Conservation (phyloP, 2,888 invertebrate species). For the Noctua fimbriata region DNA sequence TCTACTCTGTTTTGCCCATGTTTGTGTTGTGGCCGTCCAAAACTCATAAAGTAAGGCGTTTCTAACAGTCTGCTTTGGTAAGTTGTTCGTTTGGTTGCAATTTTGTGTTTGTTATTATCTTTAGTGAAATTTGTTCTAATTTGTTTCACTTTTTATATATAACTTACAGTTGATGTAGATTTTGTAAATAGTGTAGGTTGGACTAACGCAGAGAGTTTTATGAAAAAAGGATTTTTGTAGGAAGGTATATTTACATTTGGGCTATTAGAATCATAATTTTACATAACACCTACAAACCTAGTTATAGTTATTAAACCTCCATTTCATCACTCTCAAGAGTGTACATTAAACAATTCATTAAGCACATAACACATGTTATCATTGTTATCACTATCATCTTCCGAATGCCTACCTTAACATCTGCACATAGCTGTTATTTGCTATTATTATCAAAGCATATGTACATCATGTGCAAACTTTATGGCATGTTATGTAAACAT, state of each 20-base stretch:
- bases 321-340: constrained; percentile 15
- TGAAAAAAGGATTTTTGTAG: background rate
- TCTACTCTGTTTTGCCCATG: constrained; percentile 78
- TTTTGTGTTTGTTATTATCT: constrained; percentile 5
- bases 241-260: background rate
- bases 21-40: constrained; percentile 80
- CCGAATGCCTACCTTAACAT: constrained; percentile 27
- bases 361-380: constrained; percentile 19
- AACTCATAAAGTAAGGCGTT: constrained; percentile 80
- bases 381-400: constrained; percentile 48
- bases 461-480: background rate
- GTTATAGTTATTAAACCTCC: background rate
- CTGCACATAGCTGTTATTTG: constrained; percentile 32
- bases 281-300: background rate
- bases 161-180: background rate
- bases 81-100: constrained; percentile 69
- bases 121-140: background rate
- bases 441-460: constrained; percentile 24
- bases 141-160: background rate
- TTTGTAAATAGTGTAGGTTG: constrained; percentile 27
- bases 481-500: background rate
- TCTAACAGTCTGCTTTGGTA: constrained; percentile 76
- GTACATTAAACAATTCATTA: constrained; percentile 18
- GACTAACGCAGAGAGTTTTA: background rate
- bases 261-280: background rate